Conservation (phyloP, 2,888 invertebrate genomes). For the Steromphala cineraria region DNA sequence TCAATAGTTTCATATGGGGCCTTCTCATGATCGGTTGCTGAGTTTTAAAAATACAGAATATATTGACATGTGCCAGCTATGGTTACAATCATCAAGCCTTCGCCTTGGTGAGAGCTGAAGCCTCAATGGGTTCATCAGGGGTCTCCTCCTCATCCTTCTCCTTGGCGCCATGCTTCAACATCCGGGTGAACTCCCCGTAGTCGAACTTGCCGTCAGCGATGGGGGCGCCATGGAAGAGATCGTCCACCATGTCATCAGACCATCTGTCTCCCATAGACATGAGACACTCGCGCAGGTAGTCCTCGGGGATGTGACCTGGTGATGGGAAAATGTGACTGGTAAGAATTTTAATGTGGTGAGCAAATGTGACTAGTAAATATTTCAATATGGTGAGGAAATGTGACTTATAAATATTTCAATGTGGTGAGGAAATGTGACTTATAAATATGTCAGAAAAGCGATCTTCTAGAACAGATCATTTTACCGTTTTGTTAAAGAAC, state of each 20-base stretch:
- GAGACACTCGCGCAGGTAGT: conserved; percentile 67
- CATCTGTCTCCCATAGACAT: conserved; percentile 74
- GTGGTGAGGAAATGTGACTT: too few relatives aligned
- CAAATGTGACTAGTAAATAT: neutral
- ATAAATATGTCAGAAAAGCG: too few relatives aligned
- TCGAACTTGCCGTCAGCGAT: conserved; percentile 67
- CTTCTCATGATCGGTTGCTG: too few relatives aligned
- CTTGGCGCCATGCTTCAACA: conserved; percentile 68
- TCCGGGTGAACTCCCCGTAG: conserved; percentile 70
- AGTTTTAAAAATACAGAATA: too few relatives aligned
- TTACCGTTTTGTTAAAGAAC: too few relatives aligned
- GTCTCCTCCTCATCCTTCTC: conserved; percentile 62
- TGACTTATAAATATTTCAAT: too few relatives aligned
- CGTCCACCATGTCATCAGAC: conserved; percentile 73
- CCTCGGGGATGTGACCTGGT: conserved; percentile 60
- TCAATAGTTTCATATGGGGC: too few relatives aligned
- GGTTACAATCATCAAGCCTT: neutral
- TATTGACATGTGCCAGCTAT: too few relatives aligned
- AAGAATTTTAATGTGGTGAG: neutral
- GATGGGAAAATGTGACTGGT: neutral
- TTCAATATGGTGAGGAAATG: too few relatives aligned
- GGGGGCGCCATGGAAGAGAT: conserved; percentile 71
- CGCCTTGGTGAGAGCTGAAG: neutral
- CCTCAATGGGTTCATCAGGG: neutral
- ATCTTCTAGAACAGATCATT: too few relatives aligned